Evolutionary conservation across 1,140 invertebrate species (phyloP).

Genomic region (Antheraea pernyi): DNA sequence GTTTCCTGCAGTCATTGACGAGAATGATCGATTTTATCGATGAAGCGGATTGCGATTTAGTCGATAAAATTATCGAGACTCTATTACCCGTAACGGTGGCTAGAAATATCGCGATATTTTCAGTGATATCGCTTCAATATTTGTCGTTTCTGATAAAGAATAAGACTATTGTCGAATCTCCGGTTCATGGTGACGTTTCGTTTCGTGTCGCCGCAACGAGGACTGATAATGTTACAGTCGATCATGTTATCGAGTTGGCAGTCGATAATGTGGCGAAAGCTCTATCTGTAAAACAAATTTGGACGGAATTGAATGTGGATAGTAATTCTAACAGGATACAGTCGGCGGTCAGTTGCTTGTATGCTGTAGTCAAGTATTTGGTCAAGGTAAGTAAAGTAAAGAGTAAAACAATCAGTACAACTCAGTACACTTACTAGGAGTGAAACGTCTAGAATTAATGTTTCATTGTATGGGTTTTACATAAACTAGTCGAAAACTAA

Average conservation of each 20-base stretch:
- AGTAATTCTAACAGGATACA: slow-evolving; percentile 67
- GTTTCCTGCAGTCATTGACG: slow-evolving; percentile 54
- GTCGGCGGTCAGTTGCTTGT: slow-evolving; percentile 72
- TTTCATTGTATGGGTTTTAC: too few species aligned
- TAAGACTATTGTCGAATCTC: slow-evolving; percentile 61
- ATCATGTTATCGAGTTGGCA: slow-evolving; percentile 51
- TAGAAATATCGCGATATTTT: slow-evolving; percentile 67
- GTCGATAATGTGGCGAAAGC: slow-evolving; percentile 65
- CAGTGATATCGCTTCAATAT: slow-evolving; percentile 74
- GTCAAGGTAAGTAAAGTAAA: slow-evolving; percentile 56
- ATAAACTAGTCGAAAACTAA: too few species aligned
- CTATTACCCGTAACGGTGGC: slow-evolving; percentile 54
- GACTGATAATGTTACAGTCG: slow-evolving; percentile 55
- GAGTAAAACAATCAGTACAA: background rate
- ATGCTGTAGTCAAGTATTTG: slow-evolving; percentile 67
- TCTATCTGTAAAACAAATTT: slow-evolving; percentile 61
- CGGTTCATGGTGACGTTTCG: slow-evolving; percentile 58
- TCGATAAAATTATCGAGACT: slow-evolving; percentile 65
- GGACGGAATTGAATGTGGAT: slow-evolving; percentile 65
- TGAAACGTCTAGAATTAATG: too few species aligned
- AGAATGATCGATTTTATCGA: slow-evolving; percentile 51
- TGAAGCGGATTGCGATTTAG: slow-evolving; percentile 61
- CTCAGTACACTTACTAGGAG: too few species aligned
- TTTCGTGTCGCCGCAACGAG: slow-evolving; percentile 48
- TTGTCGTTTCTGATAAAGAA: slow-evolving; percentile 75